These are phyloP conservation scores for Andrena marginata DNA, from an alignment of 2,888 invertebrate genomes.

Conservation along the genomic window DNA sequence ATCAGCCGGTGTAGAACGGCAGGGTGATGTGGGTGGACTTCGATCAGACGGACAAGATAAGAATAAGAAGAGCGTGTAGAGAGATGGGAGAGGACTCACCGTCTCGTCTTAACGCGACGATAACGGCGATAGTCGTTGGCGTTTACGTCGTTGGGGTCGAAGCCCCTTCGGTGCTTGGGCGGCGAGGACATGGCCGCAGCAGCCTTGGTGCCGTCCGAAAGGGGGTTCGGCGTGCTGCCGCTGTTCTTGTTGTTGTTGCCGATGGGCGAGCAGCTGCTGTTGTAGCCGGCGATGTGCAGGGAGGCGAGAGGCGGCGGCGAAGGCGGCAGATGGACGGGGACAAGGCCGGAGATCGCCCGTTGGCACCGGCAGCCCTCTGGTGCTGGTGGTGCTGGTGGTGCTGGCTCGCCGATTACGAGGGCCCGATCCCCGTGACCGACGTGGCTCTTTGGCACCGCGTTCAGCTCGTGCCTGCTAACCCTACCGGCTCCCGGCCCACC, in stretches of 20 bases:
- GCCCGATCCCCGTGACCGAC: slow-evolving; percentile 80
- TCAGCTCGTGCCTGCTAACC: slow-evolving; percentile 83
- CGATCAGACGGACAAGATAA: slow-evolving; percentile 10
- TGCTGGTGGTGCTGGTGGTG: slow-evolving; percentile 51
- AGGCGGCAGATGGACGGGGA: slow-evolving; percentile 71
- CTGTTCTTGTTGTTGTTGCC: slow-evolving; percentile 56
- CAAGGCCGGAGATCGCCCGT: slow-evolving; percentile 45
- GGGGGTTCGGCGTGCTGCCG: slow-evolving; percentile 61
- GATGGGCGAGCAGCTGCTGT: slow-evolving; percentile 39
- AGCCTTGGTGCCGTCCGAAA: slow-evolving; percentile 72
- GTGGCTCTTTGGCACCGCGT: slow-evolving; percentile 82
- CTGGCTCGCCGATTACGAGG: slow-evolving; percentile 81
- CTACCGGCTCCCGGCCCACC: slow-evolving; percentile 83
- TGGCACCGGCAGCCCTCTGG: slow-evolving; percentile 75
- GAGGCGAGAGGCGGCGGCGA: slow-evolving; percentile 72
- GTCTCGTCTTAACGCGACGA: slow-evolving; percentile 81
- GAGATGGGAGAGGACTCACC: slow-evolving; percentile 75
- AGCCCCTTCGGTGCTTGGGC: slow-evolving; percentile 81
- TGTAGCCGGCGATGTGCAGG: slow-evolving; percentile 64
- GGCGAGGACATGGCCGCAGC: slow-evolving; percentile 80
- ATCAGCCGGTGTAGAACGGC: background rate
- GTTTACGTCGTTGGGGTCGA: slow-evolving; percentile 80
- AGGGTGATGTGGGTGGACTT: background rate
- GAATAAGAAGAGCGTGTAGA: slow-evolving; percentile 8
- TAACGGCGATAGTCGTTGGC: slow-evolving; percentile 80